Conservation (phyloP, 2,888 invertebrate species). For the Aphrophora alni region DNA sequence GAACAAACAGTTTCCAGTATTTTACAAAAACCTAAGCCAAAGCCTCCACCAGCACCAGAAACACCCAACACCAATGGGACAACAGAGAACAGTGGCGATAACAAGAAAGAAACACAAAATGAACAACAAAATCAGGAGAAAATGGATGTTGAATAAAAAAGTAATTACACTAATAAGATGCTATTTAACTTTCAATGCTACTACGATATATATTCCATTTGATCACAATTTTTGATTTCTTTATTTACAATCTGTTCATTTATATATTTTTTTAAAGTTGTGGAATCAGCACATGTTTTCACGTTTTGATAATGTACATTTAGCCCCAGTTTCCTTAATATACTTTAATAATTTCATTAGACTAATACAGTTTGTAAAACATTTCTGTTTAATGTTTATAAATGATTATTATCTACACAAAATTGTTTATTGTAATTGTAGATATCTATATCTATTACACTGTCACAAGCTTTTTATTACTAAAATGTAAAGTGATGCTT, state of each 20-base stretch:
- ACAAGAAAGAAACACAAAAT: constrained; percentile 44
- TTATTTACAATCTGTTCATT: background rate
- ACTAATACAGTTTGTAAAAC: background rate
- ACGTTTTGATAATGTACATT: background rate
- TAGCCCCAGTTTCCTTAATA: background rate
- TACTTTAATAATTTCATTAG: background rate
- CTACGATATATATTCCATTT: background rate
- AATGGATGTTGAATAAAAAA: constrained; percentile 59
- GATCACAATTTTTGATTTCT: background rate
- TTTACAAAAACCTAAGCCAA: constrained; percentile 85
- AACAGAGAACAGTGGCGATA: constrained; percentile 47
- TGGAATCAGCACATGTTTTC: background rate
- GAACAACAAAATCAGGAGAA: constrained; percentile 53
- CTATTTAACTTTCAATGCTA: constrained; percentile 2
- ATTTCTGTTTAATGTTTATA: background rate
- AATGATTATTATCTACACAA: background rate
- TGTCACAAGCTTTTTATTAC: background rate
- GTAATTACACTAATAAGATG: background rate
- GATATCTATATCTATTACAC: background rate
- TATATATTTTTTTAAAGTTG: background rate
- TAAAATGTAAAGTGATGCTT: background rate
- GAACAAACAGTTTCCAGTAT: constrained; percentile 69
- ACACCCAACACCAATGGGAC: constrained; percentile 58
- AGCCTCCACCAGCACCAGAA: constrained; percentile 64
- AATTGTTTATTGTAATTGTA: background rate